Base-by-base conservation (phyloP, 2,888 invertebrate genomes). In the Pasiphila rectangulata region DNA sequence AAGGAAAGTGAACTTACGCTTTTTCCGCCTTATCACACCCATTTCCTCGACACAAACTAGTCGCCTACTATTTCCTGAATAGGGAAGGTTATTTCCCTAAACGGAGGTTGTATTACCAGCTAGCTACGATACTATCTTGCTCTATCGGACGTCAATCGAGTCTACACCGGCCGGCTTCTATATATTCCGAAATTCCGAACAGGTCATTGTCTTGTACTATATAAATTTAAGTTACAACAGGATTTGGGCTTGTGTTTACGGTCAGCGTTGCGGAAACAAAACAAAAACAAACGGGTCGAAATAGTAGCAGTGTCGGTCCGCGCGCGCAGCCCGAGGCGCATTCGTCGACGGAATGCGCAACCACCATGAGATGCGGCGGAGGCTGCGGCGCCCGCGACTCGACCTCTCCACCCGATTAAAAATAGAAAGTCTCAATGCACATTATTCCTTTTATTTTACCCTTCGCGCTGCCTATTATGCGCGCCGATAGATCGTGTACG, bases 371-470 rank as follows among this genome's bases (percentile, higher is more conserved):
- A 72, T 72, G 56, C 55, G 38, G 67, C 68, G 71, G 83, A 83
- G 83, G 84, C 85, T 80, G 82, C 40, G 48, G 48, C 45, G 75
- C 81, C 67, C 64, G 74, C 75, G 71, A 71, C 75, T 36, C 79
- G 76, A 79, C 85, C 84, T 83, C 78, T 77, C 79, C 78, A 70
- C 79, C 76, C 75, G 77, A 78, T 77, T 82, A 85, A 86, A 87
- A 88, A 88, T 88, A 88, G 88, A 88, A 88, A 88, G 88, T 80
- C 72, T 67, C 67, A 82, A 69, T 72, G 73, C 76, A 75, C 70
- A 60, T 40, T 57, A 75, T 69, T 80, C 81, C 81, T 82, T 83
- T 83, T 81, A 79, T 83, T 84, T 79, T 83, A 81, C 80, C 79
- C 85, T 82, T 73, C 58, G 63, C 64, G 65, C 71, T 74, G 78